Evolutionary conservation across 2,888 invertebrate species (phyloP), one percentile per base, ranked within the genome.

Genomic region (Tenodera sinensis): DNA sequence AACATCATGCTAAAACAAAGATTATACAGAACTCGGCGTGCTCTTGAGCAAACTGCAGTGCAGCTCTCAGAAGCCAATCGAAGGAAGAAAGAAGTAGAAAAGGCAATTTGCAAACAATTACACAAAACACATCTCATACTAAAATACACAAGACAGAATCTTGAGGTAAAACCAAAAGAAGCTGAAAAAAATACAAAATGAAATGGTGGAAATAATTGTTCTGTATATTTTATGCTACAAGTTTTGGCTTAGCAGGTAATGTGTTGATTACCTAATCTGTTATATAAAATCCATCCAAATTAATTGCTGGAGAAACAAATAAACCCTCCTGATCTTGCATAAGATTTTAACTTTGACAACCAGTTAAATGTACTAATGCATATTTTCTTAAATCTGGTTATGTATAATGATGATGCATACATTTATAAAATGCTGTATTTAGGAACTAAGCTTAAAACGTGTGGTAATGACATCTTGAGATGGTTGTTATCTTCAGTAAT

Each of bases 101-200:
- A 96, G 92, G 97, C 97, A 84, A 97, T 98, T 92, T 97, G 96
- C 92, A 95, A 96, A 92, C 96, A 97, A 93, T 96, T 97, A 91
- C 96, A 96, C 92, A 96, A 97, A 93, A 97, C 97, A 34, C 96
- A 97, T 91, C 96, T 96, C 91, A 96, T 97, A 87, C 94, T 97
- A 90, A 95, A 96, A 90, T 96, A 96, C 93, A 97, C 96, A 83
- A 95, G 96, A 91, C 96, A 96, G 89, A 96, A 97, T 34, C 87
- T 90, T n/a, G 83, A 89, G 2, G 28, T 54, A 28, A 54, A 47
- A 34, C 3, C 86, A 27, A 28, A 28, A 20, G 54, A 28, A 20
- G 54, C 0, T 20, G 54, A 71, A 71, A 15, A 20, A 54, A 71
- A 71, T 71, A 25, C 3, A 71, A 71, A 71, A 20, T 71, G 20